Conservation (phyloP, 2,888 invertebrate genomes). For the Dichetophora obliterata region DNA sequence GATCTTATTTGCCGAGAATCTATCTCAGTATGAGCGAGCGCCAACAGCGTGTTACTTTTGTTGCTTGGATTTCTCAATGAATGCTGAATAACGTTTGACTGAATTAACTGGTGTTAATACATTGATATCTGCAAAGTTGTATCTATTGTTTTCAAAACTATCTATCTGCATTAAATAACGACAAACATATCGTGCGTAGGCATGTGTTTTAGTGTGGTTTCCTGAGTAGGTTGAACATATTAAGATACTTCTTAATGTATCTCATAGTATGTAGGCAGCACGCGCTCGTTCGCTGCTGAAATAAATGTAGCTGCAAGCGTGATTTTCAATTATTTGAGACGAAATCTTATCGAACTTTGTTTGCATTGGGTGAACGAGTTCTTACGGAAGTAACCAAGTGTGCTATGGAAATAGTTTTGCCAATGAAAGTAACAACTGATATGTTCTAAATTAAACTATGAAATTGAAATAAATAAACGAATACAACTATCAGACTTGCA, state of each 20-base stretch:
- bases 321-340: neutral
- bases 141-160: too few relatives aligned
- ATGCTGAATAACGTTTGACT: neutral
- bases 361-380: conserved; percentile 6
- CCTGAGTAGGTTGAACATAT: conserved; percentile 9
- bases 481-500: too few relatives aligned
- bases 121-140: too few relatives aligned
- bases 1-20: neutral
- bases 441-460: neutral
- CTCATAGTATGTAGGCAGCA: conserved; percentile 4
- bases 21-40: conserved; percentile 15
- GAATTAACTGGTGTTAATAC: neutral
- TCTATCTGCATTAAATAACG: too few relatives aligned
- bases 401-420: neutral
- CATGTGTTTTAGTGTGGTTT: neutral
- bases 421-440: neutral
- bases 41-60: neutral
- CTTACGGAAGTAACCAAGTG: neutral
- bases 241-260: neutral
- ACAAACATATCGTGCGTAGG: neutral
- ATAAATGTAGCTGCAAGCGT: conserved; percentile 1
- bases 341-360: neutral
- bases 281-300: neutral
- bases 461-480: neutral
- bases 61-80: neutral